phyloP scores from a whole-genome alignment of 2,888 invertebrate species.

The Scotopteryx bipunctaria region DNA sequence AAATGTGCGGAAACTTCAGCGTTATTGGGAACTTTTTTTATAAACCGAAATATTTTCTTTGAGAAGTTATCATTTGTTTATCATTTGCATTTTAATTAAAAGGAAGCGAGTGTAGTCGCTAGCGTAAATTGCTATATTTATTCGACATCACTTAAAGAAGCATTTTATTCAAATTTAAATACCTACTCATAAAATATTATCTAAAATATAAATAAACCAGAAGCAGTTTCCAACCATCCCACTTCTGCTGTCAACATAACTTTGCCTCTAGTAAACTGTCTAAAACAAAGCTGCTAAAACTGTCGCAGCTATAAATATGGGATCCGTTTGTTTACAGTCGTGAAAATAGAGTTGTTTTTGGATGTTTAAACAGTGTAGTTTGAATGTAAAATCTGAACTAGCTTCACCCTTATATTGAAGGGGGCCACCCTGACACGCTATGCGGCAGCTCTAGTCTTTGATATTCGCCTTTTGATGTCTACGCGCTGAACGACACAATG shows the following conservation, averaged over 20 bases:
- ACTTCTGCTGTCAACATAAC: constrained; percentile 23
- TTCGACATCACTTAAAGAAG: no score
- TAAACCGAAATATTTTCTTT: no score
- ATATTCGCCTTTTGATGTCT: constrained; percentile 78
- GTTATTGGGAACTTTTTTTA: no score
- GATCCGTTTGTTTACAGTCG: constrained; percentile 33
- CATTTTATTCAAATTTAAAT: no score
- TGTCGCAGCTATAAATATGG: constrained; percentile 37
- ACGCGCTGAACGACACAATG: constrained; percentile 65
- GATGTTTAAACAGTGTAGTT: constrained; percentile 41
- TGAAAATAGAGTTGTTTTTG: constrained; percentile 35
- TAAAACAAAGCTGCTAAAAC: constrained; percentile 35
- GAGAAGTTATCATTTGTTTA: no score
- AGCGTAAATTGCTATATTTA: no score
- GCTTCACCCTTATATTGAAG: constrained; percentile 59
- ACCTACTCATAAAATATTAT: neutral
- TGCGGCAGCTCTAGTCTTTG: constrained; percentile 70
- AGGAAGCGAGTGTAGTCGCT: no score
- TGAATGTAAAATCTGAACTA: constrained; percentile 66
- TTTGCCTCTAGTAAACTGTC: constrained; percentile 26
- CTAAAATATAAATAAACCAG: constrained; percentile 22
- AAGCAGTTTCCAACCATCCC: constrained; percentile 12
- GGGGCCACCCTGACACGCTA: constrained; percentile 58
- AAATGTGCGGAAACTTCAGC: no score
- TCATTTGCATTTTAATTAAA: no score